These are phyloP conservation scores for Anorthoa munda DNA, from an alignment of 2,888 invertebrate species.

Conservation along the genomic window DNA sequence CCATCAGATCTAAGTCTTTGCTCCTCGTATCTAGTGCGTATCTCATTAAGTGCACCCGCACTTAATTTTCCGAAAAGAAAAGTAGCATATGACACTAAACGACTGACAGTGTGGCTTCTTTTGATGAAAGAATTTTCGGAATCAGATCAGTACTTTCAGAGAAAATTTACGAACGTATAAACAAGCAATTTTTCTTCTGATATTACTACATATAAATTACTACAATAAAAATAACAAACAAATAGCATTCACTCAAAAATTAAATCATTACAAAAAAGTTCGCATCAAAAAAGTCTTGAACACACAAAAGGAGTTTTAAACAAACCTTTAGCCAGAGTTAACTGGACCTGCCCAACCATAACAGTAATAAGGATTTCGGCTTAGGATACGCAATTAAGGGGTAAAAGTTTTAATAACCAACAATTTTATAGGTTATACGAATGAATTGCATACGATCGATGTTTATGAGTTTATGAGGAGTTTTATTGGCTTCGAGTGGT, in stretches of 20 bases:
- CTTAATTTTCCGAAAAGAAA: too few species aligned
- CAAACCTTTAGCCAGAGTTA: conserved; percentile 56
- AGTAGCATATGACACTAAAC: too few species aligned
- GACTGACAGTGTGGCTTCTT: too few species aligned
- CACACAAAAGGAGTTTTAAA: conserved; percentile 28
- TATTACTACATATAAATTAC: too few species aligned
- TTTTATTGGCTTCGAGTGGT: conserved; percentile 63
- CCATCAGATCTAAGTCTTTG: too few species aligned
- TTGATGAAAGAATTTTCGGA: too few species aligned
- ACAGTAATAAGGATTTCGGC: conserved; percentile 82
- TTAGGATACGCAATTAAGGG: conserved; percentile 85
- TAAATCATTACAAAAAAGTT: not conserved
- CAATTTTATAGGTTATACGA: conserved; percentile 77
- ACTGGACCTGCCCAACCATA: conserved; percentile 56
- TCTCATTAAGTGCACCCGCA: too few species aligned
- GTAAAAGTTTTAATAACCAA: conserved; percentile 87
- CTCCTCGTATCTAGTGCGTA: too few species aligned
- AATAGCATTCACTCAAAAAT: not conserved
- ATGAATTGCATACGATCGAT: conserved; percentile 62
- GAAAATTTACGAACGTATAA: too few species aligned
- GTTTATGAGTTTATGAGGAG: conserved; percentile 63
- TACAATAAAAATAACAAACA: not conserved
- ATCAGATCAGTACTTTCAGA: too few species aligned
- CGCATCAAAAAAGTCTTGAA: conserved; percentile 15
- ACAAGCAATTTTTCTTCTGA: too few species aligned